Conservation (phyloP, 2,797 vertebrate species). For the Spinus olivaceus region DNA sequence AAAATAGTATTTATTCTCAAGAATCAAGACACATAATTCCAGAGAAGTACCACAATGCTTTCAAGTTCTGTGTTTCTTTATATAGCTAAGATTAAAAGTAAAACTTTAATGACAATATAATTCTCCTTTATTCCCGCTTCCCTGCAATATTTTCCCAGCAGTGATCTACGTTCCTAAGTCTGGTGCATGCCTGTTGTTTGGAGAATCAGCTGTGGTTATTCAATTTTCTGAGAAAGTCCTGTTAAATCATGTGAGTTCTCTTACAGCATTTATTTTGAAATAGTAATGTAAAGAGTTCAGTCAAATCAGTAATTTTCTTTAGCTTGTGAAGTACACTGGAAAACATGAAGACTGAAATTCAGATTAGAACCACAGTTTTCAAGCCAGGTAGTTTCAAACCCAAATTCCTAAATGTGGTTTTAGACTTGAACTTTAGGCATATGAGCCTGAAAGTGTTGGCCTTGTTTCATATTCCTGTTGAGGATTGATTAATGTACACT, state of each 20-base stretch:
- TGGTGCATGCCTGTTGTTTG: not conserved
- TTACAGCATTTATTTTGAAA: conserved; percentile 7
- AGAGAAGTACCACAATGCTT: conserved; percentile 17
- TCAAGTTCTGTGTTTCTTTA: conserved; percentile 42
- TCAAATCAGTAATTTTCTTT: not conserved
- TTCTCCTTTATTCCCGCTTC: not conserved
- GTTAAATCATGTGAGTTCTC: not conserved
- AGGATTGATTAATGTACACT: conserved; percentile 40
- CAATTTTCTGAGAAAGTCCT: not conserved
- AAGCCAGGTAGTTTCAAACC: not conserved
- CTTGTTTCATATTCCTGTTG: conserved; percentile 10
- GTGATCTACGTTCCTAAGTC: not conserved
- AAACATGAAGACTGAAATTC: not conserved
- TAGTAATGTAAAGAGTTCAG: not conserved
- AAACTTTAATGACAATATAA: conserved; percentile 15
- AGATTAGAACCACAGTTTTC: not conserved
- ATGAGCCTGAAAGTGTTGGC: not conserved
- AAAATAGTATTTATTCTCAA: conserved; percentile 47
- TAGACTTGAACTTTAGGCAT: not conserved
- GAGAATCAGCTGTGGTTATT: not conserved
- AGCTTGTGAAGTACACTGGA: not conserved
- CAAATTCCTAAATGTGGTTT: not conserved
- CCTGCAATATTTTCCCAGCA: not conserved
- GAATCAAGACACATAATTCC: not conserved
- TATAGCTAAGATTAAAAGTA: conserved; percentile 29